phyloP scores from a whole-genome alignment of 2,113 vertebrate genomes.

The Ptychochromis oligacanthus region DNA sequence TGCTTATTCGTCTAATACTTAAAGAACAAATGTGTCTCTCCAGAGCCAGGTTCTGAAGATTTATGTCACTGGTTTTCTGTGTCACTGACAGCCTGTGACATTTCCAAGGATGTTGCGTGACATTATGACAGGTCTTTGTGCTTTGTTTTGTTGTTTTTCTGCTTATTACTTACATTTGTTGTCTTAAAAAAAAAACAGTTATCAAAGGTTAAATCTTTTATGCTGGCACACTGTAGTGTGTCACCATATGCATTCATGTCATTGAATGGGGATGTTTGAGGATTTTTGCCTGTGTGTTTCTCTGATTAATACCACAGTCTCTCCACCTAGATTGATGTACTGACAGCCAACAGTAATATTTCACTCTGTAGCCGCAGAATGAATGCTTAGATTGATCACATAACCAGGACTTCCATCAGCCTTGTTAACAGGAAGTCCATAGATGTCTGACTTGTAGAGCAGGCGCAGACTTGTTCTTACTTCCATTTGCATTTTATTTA shows the following conservation, averaged over 20 bases:
- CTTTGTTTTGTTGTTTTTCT: slow-evolving; percentile 3
- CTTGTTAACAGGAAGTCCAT: slow-evolving; percentile 41
- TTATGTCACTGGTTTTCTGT: slow-evolving; percentile 1
- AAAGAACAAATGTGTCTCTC: neutral
- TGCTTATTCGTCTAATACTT: neutral
- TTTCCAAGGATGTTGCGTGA: neutral
- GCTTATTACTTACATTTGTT: neutral
- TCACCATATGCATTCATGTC: neutral
- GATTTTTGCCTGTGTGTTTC: neutral
- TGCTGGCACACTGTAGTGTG: neutral
- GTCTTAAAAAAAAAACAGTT: neutral
- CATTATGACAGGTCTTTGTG: slow-evolving; percentile 2
- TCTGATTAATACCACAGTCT: slow-evolving; percentile 17
- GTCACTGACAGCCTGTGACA: neutral
- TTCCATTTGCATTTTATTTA: neutral
- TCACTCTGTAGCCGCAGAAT: slow-evolving; percentile 29
- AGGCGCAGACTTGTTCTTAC: neutral
- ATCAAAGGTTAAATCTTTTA: neutral
- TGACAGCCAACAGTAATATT: slow-evolving; percentile 38
- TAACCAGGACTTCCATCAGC: slow-evolving; percentile 43
- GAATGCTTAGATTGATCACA: slow-evolving; percentile 49
- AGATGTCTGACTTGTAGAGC: neutral
- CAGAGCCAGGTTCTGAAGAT: slow-evolving; percentile 30
- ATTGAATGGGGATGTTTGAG: neutral
- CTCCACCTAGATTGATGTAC: slow-evolving; percentile 31